Conservation (phyloP, 2,113 vertebrate species). For the Myiagra hebetior region DNA sequence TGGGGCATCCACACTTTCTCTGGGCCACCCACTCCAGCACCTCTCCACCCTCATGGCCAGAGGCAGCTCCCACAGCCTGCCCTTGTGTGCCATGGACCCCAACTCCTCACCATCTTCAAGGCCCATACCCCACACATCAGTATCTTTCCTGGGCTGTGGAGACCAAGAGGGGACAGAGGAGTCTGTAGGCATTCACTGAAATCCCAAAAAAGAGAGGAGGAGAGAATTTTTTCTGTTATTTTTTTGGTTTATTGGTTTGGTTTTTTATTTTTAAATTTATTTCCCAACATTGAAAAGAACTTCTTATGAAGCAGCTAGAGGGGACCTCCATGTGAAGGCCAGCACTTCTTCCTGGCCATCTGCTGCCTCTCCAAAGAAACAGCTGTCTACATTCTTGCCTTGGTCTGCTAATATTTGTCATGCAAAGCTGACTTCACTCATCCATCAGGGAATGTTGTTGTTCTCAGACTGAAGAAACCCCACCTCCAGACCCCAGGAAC, state of each 20-base stretch:
- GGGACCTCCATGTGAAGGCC: background rate
- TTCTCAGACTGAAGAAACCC: background rate
- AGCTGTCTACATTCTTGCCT: background rate
- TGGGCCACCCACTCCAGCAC: background rate
- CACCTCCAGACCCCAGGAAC: background rate
- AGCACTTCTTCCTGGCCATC: background rate
- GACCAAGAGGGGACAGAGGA: background rate
- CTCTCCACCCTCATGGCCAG: rapidly evolving
- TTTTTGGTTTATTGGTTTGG: background rate
- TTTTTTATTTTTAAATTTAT: background rate
- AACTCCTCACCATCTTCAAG: background rate
- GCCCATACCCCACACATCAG: no score
- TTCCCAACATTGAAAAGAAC: background rate
- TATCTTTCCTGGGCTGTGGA: background rate
- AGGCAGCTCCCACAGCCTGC: background rate
- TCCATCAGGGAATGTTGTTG: background rate
- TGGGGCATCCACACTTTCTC: background rate
- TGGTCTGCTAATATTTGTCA: background rate
- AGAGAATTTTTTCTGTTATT: background rate
- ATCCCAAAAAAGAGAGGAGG: background rate
- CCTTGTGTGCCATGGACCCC: background rate
- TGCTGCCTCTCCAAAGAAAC: background rate
- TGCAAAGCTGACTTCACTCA: background rate
- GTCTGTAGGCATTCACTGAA: background rate
- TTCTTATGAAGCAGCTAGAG: background rate